These are phyloP conservation scores for Fukomys damarensis DNA, from an alignment of 2,113 vertebrate genomes.

Conservation along the genomic window DNA sequence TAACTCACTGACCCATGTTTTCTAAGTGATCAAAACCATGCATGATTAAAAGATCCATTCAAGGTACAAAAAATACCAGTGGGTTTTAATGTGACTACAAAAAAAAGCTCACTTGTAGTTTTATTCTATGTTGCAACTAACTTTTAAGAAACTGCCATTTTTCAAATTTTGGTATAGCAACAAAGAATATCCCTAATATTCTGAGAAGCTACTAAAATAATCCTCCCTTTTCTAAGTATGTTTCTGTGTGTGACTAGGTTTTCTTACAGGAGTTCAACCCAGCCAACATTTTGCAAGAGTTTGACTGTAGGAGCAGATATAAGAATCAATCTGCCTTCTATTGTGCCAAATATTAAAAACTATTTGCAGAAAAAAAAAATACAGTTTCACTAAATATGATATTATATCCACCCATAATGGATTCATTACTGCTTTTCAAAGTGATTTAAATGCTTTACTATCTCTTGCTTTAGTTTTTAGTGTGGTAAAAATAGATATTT, in stretches of 20 bases:
- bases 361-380: constrained; percentile 6
- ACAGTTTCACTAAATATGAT: neutral
- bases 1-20: neutral
- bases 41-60: neutral
- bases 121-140: neutral
- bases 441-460: constrained; percentile 9
- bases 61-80: neutral
- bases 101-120: neutral
- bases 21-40: neutral
- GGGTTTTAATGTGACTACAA: neutral
- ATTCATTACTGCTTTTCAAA: neutral
- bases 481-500: neutral
- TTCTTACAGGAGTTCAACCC: neutral
- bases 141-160: neutral
- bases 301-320: neutral
- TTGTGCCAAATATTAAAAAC: neutral
- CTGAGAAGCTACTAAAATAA: neutral
- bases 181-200: neutral
- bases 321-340: neutral
- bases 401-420: neutral
- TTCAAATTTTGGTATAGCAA: neutral
- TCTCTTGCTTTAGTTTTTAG: neutral
- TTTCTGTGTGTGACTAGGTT: neutral
- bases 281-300: neutral
- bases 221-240: neutral